A percentile compares a stretch with the other conserved stretches of the same genome.
Conservation (phyloP, 2,888 invertebrate genomes). For the Alcis repandata region DNA sequence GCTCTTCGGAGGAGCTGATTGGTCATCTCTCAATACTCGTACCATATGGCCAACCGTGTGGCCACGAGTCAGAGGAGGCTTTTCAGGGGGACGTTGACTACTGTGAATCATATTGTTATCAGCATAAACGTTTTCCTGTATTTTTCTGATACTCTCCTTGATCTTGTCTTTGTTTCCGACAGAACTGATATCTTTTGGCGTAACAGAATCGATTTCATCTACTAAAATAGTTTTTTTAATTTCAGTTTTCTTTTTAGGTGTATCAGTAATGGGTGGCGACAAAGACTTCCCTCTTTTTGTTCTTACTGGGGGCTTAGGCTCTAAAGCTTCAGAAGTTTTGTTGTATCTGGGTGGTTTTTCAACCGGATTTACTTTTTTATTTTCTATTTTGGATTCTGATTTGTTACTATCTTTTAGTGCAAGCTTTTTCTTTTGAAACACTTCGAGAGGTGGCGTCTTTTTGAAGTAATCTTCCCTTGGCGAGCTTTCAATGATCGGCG, state of each 20-base stretch:
- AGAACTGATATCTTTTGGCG: constrained; percentile 63
- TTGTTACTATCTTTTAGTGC: constrained; percentile 65
- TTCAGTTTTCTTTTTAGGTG: constrained; percentile 78
- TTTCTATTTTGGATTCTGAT: constrained; percentile 62
- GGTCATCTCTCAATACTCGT: constrained; percentile 90
- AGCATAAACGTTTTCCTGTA: constrained; percentile 82
- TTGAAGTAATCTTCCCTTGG: constrained; percentile 90
- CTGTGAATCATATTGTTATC: constrained; percentile 90
- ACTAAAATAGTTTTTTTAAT: constrained; percentile 72
- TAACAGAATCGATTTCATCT: constrained; percentile 74
- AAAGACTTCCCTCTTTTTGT: constrained; percentile 74
- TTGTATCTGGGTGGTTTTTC: constrained; percentile 80
- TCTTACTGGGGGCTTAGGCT: constrained; percentile 75
- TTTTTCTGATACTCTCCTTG: constrained; percentile 82
- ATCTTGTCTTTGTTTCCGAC: constrained; percentile 80
- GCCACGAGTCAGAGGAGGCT: constrained; percentile 90
- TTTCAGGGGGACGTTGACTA: constrained; percentile 90
- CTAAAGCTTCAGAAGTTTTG: constrained; percentile 70
- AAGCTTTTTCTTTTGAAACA: constrained; percentile 72
- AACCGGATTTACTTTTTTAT: constrained; percentile 79
- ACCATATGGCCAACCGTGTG: constrained; percentile 92
- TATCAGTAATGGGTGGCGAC: constrained; percentile 73
- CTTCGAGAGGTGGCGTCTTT: constrained; percentile 75
- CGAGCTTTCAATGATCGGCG: constrained; percentile 92
- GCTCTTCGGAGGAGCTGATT: constrained; percentile 88